Base-by-base conservation (phyloP, 2,888 invertebrate genomes). In the Pterostichus madidus region DNA sequence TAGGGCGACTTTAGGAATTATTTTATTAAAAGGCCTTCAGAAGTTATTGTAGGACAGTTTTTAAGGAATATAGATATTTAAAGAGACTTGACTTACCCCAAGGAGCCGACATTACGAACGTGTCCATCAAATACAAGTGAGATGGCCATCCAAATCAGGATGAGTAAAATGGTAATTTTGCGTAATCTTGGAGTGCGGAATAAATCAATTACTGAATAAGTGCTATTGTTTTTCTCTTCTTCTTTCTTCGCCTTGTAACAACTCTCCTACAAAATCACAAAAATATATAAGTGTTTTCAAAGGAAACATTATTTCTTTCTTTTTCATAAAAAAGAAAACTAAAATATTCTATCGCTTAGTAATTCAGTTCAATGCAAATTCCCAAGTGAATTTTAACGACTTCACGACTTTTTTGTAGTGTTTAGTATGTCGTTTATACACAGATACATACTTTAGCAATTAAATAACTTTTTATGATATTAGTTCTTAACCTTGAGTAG, bases 141-240 rank as follows among this genome's bases (percentile, higher is more conserved):
- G 82, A 97, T 95, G n/a, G 95, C 94, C 95, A 96, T 96, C 97
- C 97, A 97, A 85, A 97, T 95, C 2, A 96, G 86, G 85, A 96
- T 96, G 24, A 97, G 91, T 0, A 97, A 91, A 71, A 97, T 90
- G 0, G 96, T 95, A 84, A 95, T 95, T 84, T 93, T 93, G 5
- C 97, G 91, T 11, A 97, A 89, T 0, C 96, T 92, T 0, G 96
- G 96, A 0, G 95, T 96, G 86, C 90, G 94, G 89, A 97, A 96
- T 0, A 97, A 92, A 88, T 97, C 96, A 80, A 96, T 85, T 0
- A 96, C 95, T 0, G 96, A 96, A 88, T 96, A 96, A 0, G 92
- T 92, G 80, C 93, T 93, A 85, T 93, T 93, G 76, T 93, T 91
- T 0, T 93, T 93, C 87, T 96, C 96, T 86, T 95, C 94, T 86